A percentile compares a stretch with the other conserved stretches of the same genome.
Conservation (phyloP, 2,888 invertebrate genomes). For the Agonum fuliginosum region DNA sequence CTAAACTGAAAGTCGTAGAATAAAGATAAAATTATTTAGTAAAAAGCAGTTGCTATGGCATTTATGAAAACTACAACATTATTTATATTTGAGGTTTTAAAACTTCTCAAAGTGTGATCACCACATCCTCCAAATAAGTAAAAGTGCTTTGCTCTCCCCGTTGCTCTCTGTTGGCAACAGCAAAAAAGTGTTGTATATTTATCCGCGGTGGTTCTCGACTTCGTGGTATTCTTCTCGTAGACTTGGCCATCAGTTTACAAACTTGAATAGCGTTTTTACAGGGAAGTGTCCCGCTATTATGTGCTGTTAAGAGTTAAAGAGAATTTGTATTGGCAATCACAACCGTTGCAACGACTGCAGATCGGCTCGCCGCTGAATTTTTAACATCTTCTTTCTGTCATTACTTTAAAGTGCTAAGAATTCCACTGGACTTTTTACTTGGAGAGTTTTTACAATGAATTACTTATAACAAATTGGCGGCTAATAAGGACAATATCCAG, state of each 20-base stretch:
- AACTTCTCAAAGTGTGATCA: neutral
- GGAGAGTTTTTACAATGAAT: neutral
- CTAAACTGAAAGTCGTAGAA: too few relatives aligned
- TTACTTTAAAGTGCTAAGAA: conserved; percentile 21
- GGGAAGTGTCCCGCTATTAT: conserved; percentile 53
- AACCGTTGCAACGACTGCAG: conserved; percentile 31
- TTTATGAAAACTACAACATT: too few relatives aligned
- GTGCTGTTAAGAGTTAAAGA: conserved; percentile 53
- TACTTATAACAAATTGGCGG: neutral
- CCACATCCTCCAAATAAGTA: neutral
- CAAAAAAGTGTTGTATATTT: conserved; percentile 24
- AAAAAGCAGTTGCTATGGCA: too few relatives aligned
- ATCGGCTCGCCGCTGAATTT: conserved; percentile 48
- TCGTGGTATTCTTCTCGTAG: conserved; percentile 26
- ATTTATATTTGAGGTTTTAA: too few relatives aligned
- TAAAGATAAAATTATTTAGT: too few relatives aligned
- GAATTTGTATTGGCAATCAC: conserved; percentile 54
- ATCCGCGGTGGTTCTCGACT: neutral
- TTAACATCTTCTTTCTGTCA: conserved; percentile 37
- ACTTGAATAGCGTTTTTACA: conserved; percentile 46
- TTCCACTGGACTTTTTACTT: neutral
- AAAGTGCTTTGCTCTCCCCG: neutral
- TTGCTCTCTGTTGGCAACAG: neutral
- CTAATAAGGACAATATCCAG: neutral
- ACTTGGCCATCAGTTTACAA: conserved; percentile 39